Percentiles rank a stretch among this genome's conserved stretches.
phyloP scores from a whole-genome alignment of 2,888 invertebrate genomes.

The Nomada ferruginata region DNA sequence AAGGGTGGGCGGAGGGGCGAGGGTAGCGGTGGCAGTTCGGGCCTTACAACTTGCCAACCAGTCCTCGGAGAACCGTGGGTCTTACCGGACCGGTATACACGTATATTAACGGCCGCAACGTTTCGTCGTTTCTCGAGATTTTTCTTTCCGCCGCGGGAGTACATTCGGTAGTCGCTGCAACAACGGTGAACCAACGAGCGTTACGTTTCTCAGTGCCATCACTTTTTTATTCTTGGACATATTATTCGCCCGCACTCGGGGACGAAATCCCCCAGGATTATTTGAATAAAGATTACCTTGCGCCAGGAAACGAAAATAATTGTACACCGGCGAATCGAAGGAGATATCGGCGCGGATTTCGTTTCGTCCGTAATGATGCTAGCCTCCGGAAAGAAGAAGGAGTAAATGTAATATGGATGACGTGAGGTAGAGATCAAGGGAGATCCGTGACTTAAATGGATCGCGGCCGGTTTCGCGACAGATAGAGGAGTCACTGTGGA shows the following conservation, averaged over 20 bases:
- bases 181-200: constrained; percentile 56
- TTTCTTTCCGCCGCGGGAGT: constrained; percentile 37
- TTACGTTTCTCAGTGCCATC: constrained; percentile 21
- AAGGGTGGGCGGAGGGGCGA: constrained; percentile 70
- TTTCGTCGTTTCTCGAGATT: constrained; percentile 56
- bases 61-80: constrained; percentile 81
- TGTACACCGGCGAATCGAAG: background rate
- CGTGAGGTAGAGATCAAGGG: constrained; percentile 55
- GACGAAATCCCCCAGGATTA: constrained; percentile 67
- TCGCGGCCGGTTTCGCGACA: constrained; percentile 63
- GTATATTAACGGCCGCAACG: constrained; percentile 60
- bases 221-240: background rate
- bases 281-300: constrained; percentile 14
- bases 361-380: constrained; percentile 15
- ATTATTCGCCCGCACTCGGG: constrained; percentile 3
- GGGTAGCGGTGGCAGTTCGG: constrained; percentile 78
- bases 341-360: background rate
- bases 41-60: constrained; percentile 77
- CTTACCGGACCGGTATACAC: constrained; percentile 68
- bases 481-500: constrained; percentile 33
- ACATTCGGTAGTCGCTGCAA: constrained; percentile 34
- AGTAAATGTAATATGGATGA: constrained; percentile 59
- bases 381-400: constrained; percentile 5
- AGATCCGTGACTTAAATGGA: constrained; percentile 64
- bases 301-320: background rate